Percentiles rank a stretch among this genome's conserved stretches.
phyloP scores from a whole-genome alignment of 2,797 vertebrate species.

The Characodon lateralis region DNA sequence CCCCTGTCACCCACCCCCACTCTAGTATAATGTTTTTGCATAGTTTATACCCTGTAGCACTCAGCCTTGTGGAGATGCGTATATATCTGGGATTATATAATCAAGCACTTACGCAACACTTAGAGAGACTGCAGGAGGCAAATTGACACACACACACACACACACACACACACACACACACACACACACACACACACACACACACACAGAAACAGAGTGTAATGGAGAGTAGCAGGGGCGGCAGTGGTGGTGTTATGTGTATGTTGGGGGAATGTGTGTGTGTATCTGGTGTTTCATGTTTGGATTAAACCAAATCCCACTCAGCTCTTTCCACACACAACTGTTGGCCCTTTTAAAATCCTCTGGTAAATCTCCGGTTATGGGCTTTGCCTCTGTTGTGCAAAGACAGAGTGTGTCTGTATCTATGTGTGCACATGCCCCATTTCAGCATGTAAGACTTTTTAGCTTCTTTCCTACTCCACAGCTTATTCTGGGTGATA shows the following conservation, averaged over 20 bases:
- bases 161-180: too few relatives aligned
- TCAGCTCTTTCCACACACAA: conserved; percentile 48
- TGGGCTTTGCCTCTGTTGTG: conserved; percentile 56
- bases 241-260: conserved; percentile 1
- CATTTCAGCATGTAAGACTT: conserved; percentile 20
- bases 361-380: conserved; percentile 63
- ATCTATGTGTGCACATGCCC: conserved; percentile 35
- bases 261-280: conserved; percentile 20
- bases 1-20: neutral
- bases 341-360: conserved; percentile 66
- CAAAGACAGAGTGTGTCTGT: conserved; percentile 39
- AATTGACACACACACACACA: conserved; percentile 31
- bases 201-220: conserved; percentile 29
- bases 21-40: conserved; percentile 53
- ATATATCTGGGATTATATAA: conserved; percentile 82
- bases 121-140: conserved; percentile 56
- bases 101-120: conserved; percentile 75
- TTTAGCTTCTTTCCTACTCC: conserved; percentile 10
- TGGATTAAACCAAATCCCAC: conserved; percentile 76
- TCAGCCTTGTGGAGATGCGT: conserved; percentile 74
- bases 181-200: too few relatives aligned
- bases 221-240: conserved; percentile 15
- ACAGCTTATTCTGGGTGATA: conserved; percentile 12
- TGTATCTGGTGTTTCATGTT: conserved; percentile 74
- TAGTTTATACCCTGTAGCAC: conserved; percentile 59